phyloP scores from a whole-genome alignment of 2,797 vertebrate genomes.

The Garrulus glandarius region DNA sequence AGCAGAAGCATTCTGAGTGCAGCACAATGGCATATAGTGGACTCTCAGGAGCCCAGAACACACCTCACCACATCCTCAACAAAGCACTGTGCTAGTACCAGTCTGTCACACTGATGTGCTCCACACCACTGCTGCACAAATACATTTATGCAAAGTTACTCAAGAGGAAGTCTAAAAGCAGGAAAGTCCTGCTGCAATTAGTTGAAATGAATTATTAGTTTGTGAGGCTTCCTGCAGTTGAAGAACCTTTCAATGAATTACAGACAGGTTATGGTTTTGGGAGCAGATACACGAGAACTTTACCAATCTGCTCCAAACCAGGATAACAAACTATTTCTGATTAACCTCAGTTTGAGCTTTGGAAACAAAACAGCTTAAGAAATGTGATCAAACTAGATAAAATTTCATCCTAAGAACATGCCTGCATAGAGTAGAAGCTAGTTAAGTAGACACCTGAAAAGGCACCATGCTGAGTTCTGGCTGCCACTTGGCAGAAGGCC shows the following conservation, averaged over 20 bases:
- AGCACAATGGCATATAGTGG: not conserved
- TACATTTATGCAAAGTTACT: not conserved
- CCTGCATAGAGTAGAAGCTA: not conserved
- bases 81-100: fast-evolving
- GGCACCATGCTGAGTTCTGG: not conserved
- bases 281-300: not conserved
- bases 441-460: not conserved
- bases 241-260: not conserved
- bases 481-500: not conserved
- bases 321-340: not conserved
- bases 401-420: not conserved
- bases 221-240: not conserved
- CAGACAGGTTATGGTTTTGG: not conserved
- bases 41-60: not conserved
- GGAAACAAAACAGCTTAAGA: not conserved
- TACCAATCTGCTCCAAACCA: not conserved
- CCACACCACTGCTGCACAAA: not conserved
- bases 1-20: not conserved
- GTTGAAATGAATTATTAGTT: not conserved
- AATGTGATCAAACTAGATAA: not conserved
- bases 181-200: not conserved
- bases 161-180: constrained; percentile 14
- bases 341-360: not conserved
- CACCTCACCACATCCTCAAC: not conserved
- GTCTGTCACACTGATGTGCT: not conserved